Evolutionary conservation across 2,797 vertebrate genomes (phyloP), one percentile per base, ranked within the genome.

Genomic region (Xenentodon cancila): DNA sequence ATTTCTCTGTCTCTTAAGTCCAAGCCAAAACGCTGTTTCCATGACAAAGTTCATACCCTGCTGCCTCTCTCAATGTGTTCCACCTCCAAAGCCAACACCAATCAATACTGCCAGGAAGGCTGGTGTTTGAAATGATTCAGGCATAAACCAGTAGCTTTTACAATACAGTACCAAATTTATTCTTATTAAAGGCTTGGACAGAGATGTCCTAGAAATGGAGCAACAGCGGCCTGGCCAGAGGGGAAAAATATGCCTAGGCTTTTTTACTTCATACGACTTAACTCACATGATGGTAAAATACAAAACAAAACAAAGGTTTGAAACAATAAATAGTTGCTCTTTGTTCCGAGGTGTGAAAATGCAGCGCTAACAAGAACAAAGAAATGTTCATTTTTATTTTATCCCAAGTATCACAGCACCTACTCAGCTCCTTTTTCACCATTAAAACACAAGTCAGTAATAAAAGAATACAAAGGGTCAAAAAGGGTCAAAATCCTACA

Each of bases 281-380:
- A 59, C 40, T 78, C 47, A 73, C 46, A 42, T 42, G 49, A 73
- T 59, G 67, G 15, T 49, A 59, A 75, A 79, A 73, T 42, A 44
- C 21, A 77, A 15, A 71, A 66, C 53, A 67, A 27, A 52, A 74
- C 69, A 87, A 75, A 85, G 82, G 78, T 79, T 87, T 81, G 15
- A 58, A 84, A 78, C 77, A 88, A 88, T 85, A 90, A 90, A 89
- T 88, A 88, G 66, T 71, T 73, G 32, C 63, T 73, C 55, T 60
- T 53, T 46, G 11, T 21, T 68, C 61, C 69, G 55, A 72, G 70
- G 54, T 57, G 27, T 73, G 56, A 30, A 19, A 47, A 73, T 62
- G 18, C 53, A 71, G 15, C 30, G 3, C 32, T 32, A 49, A 52
- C 42, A 67, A 63, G 48, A 73, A 73, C 27, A 61, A 55, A 68